Evolutionary conservation across 2,113 vertebrate species (phyloP).

Genomic region (Mesocricetus auratus): DNA sequence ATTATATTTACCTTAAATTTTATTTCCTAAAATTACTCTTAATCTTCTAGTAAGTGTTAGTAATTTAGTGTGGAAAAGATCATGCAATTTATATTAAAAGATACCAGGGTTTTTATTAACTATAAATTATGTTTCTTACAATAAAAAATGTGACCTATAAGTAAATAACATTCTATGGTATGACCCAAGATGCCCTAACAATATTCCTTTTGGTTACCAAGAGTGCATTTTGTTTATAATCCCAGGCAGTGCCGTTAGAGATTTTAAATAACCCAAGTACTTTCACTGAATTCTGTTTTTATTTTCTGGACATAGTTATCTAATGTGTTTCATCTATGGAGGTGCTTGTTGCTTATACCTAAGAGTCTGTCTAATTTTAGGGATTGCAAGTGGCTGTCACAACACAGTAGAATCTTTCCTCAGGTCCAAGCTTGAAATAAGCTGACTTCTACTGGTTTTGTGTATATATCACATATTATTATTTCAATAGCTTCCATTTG

Average conservation of each 20-base stretch:
- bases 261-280: slow-evolving; percentile 6
- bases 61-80: slow-evolving; percentile 28
- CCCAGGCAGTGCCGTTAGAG: not conserved
- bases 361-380: not conserved
- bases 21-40: not conserved
- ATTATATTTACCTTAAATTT: slow-evolving; percentile 3
- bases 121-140: not conserved
- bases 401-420: slow-evolving; percentile 30
- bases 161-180: not conserved
- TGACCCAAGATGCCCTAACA: not conserved
- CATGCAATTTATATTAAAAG: slow-evolving; percentile 20
- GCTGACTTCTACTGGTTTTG: not conserved
- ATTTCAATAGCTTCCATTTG: not conserved
- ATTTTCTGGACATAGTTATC: not conserved
- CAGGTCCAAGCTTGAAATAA: slow-evolving; percentile 24
- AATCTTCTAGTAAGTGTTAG: slow-evolving; percentile 21
- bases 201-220: not conserved
- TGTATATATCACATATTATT: not conserved
- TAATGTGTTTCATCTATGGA: slow-evolving; percentile 22
- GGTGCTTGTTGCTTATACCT: not conserved
- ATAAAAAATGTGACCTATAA: slow-evolving; percentile 9
- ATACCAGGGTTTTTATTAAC: not conserved
- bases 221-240: not conserved
- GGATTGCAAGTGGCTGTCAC: not conserved
- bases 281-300: not conserved